Evolutionary conservation across 23 tunicate species (phyloP), one percentile per base, ranked within the genome.

Genomic region (Botrylloides violaceus): DNA sequence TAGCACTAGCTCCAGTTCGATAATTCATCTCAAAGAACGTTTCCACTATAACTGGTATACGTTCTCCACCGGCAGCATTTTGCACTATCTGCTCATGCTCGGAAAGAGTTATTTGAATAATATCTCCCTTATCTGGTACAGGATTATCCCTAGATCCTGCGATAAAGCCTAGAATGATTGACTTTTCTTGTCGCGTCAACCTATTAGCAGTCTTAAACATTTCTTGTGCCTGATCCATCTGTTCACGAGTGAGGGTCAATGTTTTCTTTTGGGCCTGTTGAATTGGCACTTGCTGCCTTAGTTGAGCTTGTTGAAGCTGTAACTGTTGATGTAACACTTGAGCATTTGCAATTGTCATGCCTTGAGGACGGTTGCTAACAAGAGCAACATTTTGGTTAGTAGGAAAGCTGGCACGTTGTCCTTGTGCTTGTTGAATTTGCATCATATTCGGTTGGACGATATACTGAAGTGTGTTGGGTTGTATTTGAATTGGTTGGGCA

Each of bases 121-220:
- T 33, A 58, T 83, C 82, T 2, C 96, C 96, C 34, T 83, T 82
- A 35, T 89, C 89, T 22, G 96, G 96, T 21, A 57, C 64, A 2
- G 96, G 96, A 61, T 89, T 89, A 55, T 89, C 89, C 57, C 96
- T 73, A 9, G 83, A 72, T 2, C 96, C 96, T 5, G 96, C 96
- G 62, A 89, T 89, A 66, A 89, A 89, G 5, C 96, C 96, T 7
- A 89, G 66, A 23, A 89, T 83, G 2, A 83, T 62, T 7, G 96
- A 84, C 49, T 83, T 89, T 56, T 89, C 96, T 28, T 88, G 96
- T 71, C 96, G 72, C 19, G 81, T 36, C 1, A 89, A 64, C 5
- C 83, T 58, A 49, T 86, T 78, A n/a, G 96, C 89, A 4, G 64
- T 58, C 48, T 70, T 59, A 66, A 89, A 89, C 77, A 89, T 65